Base-by-base conservation (phyloP, 2,888 invertebrate genomes). In the Uropetala carovei region DNA sequence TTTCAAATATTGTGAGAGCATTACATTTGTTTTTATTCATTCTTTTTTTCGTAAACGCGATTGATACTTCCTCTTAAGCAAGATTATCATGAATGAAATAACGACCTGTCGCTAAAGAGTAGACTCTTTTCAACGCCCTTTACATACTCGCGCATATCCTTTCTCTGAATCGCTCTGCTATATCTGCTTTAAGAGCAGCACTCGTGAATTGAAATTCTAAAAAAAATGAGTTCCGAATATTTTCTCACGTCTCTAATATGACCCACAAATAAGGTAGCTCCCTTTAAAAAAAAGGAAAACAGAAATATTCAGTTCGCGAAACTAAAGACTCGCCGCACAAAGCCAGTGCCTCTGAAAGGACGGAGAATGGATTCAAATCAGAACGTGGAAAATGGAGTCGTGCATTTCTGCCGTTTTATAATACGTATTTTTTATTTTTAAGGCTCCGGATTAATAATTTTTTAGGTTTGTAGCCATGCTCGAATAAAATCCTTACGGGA, bases 221-320 rank as follows among this genome's bases (percentile, higher is more conserved):
- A 27, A 75, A 75, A 75, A 75, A 75, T 75, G 27, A 22, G 75
- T 75, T 43, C 43, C 43, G 43, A 43, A 43, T 43, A 43, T 43
- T 43, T 43, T 75, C 22, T 75, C 75, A 75, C 27, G 27, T 22
- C 22, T 75, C 75, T 75, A 27, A 75, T 27, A 27, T 27, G 75
- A 75, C 27, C 75, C 75, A 13, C 75, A 75, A 75, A 75, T 75
- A 75, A 75, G 75, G 68, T 22, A 68, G n/a, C 68, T 68, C 68
- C 68, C 68, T 75, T 27, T 13, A 75, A 75, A 75, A 22, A 75
- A 22, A 75, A 75, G 22, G 5, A 22, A 75, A 75, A 75, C 22
- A 22, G 22, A 75, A 75, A 27, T 22, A 18, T 68, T 68, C 22
- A 68, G 68, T 68, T 68, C 68, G 18, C 75, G 75, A 1, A 43